Evolutionary conservation across 2,113 vertebrate genomes (phyloP), one percentile per base, ranked within the genome.

Genomic region (Zingel zingel): DNA sequence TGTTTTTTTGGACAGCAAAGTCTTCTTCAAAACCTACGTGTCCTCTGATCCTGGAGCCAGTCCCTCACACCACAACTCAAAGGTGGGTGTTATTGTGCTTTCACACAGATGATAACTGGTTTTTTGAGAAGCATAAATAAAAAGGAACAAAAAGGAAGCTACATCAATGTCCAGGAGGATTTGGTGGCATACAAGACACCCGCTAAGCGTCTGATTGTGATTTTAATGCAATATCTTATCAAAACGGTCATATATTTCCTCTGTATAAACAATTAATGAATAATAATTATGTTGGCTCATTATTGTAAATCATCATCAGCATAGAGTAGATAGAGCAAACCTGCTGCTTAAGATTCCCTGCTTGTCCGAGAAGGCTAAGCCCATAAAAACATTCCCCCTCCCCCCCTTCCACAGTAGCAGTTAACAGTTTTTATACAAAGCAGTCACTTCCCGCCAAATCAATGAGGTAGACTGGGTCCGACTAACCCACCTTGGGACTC

Each of bases 381-480:
- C 91, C 90, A 83, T 90, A 90, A 91, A 93, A 95, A 91, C 87
- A 88, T 68, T 83, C 91, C 91, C 93, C 73, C 83, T 79, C 91
- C 80, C 73, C 84, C 50, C 51, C 27, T 86, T 91, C 91, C 94
- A 93, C 93, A 94, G 94, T 95, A 95, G 95, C 94, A 94, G 94
- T 95, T 94, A 94, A 93, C 91, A 93, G 93, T 94, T 94, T 88
- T 93, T 90, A 93, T 93, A 94, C 93, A 95, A 95, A 95, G 95
- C 94, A 94, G 94, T 94, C 91, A 91, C 92, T 94, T 96, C 88
- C 94, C 94, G 93, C 90, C 93, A 90, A 94, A 94, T 94, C 94
- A 94, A 94, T 96, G 95, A 96, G 95, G 95, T 96, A 96, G 95
- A 95, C 95, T 91, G 94, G 95, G 94, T 95, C 92, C 90, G 78